Conservation (phyloP, 2,888 invertebrate genomes). For the Brachypalpus laphriformis region DNA sequence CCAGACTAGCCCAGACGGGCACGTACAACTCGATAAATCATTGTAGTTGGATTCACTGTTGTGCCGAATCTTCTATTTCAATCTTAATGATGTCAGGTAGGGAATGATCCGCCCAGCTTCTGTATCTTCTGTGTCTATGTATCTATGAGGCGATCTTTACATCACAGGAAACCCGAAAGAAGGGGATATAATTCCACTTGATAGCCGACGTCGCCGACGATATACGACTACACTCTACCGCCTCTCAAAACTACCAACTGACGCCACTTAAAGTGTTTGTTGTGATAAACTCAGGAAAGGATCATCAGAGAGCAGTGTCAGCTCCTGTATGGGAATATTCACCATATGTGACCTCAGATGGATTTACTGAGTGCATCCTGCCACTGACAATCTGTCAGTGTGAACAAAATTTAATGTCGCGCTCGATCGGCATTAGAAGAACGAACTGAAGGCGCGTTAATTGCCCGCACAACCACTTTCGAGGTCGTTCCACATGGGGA, state of each 20-base stretch:
- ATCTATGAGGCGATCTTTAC: slow-evolving; percentile 63
- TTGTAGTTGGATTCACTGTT: slow-evolving; percentile 59
- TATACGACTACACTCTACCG: slow-evolving; percentile 2
- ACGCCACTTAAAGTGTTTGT: slow-evolving; percentile 73
- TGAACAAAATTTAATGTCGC: slow-evolving; percentile 58
- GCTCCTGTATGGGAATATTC: slow-evolving; percentile 60
- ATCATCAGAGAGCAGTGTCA: slow-evolving; percentile 50
- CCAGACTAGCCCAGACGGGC: background rate
- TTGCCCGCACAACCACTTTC: slow-evolving; percentile 34
- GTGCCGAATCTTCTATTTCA: slow-evolving; percentile 73
- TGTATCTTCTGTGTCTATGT: slow-evolving; percentile 59
- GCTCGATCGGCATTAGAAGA: slow-evolving; percentile 35
- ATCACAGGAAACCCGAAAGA: slow-evolving; percentile 57
- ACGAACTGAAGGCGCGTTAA: slow-evolving; percentile 42
- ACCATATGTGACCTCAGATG: slow-evolving; percentile 58
- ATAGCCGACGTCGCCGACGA: slow-evolving; percentile 34
- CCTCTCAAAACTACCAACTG: slow-evolving; percentile 63
- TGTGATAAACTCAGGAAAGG: slow-evolving; percentile 69
- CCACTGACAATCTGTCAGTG: slow-evolving; percentile 55
- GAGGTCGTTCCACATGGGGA: slow-evolving; percentile 59
- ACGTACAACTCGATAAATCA: slow-evolving; percentile 65
- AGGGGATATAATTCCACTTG: slow-evolving; percentile 68
- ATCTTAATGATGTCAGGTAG: slow-evolving; percentile 74
- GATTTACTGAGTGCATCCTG: slow-evolving; percentile 59
- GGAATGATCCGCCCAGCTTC: slow-evolving; percentile 73